A percentile compares a stretch with the other conserved stretches of the same genome.
Evolutionary conservation across 2,113 vertebrate genomes (phyloP).

Genomic region (Thalassoma bifasciatum): DNA sequence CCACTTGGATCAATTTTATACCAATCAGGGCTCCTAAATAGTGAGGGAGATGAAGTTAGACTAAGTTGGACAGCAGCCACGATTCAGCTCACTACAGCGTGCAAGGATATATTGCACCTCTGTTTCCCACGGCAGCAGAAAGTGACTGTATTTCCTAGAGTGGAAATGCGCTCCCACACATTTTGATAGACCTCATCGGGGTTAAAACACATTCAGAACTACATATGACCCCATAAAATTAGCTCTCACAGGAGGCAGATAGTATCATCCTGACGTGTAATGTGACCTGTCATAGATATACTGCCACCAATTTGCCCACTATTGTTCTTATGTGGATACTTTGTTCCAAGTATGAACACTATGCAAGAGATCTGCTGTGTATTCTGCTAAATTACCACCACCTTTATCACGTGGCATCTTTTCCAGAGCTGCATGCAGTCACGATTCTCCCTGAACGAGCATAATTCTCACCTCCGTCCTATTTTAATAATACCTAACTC

Average conservation of each 20-base stretch:
- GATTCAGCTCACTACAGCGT: conserved; percentile 26
- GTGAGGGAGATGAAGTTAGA: conserved; percentile 60
- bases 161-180: conserved; percentile 15
- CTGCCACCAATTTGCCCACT: conserved; percentile 42
- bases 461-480: conserved; percentile 54
- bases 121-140: conserved; percentile 32
- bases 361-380: conserved; percentile 7
- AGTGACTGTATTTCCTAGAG: conserved; percentile 27
- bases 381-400: conserved; percentile 37
- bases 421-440: conserved; percentile 24
- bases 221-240: conserved; percentile 41
- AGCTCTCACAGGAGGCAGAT: conserved; percentile 24
- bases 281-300: conserved; percentile 38
- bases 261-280: conserved; percentile 16
- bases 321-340: conserved; percentile 37
- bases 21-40: conserved; percentile 60
- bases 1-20: conserved; percentile 68
- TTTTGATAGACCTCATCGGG: conserved; percentile 36
- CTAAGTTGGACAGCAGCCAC: conserved; percentile 46
- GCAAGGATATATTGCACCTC: conserved; percentile 35
- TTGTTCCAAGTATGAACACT: conserved; percentile 9
- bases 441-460: conserved; percentile 29
- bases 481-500: conserved; percentile 71
- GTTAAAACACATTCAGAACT: conserved; percentile 43
- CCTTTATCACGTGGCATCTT: conserved; percentile 33